Conservation (phyloP, 2,888 invertebrate genomes). For the Noctua fimbriata region DNA sequence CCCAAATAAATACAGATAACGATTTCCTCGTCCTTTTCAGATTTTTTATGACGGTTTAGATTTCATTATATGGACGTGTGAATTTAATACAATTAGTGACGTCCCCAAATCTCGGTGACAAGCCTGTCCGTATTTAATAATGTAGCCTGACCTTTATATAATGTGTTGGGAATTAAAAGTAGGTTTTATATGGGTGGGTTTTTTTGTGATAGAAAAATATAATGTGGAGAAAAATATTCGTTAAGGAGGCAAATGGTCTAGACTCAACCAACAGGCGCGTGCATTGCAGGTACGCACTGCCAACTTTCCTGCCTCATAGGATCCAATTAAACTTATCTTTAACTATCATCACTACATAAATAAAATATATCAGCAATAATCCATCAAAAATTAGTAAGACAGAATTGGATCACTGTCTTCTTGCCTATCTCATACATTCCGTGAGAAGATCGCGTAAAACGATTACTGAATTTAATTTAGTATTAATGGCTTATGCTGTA, state of each 20-base stretch:
- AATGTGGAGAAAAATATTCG: neutral
- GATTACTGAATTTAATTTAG: no score
- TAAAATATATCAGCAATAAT: no score
- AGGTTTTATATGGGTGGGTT: neutral
- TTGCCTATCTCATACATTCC: no score
- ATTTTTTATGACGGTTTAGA: constrained; percentile 32
- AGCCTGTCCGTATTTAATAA: constrained; percentile 57
- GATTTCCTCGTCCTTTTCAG: constrained; percentile 31
- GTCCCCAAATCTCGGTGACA: constrained; percentile 45
- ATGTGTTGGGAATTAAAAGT: constrained; percentile 45
- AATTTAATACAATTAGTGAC: constrained; percentile 57
- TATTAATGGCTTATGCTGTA: no score
- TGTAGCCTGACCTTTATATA: constrained; percentile 54
- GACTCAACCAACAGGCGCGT: neutral
- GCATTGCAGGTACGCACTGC: no score
- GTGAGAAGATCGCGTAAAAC: no score
- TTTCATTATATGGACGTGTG: constrained; percentile 49
- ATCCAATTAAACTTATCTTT: no score
- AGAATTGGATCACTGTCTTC: no score
- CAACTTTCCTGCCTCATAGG: no score
- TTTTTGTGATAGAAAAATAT: neutral
- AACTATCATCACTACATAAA: no score
- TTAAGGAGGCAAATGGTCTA: neutral
- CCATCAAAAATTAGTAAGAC: no score
- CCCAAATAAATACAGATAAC: constrained; percentile 49